phyloP scores from a whole-genome alignment of 1,140 invertebrate genomes.

The Aphelenchoides besseyi region DNA sequence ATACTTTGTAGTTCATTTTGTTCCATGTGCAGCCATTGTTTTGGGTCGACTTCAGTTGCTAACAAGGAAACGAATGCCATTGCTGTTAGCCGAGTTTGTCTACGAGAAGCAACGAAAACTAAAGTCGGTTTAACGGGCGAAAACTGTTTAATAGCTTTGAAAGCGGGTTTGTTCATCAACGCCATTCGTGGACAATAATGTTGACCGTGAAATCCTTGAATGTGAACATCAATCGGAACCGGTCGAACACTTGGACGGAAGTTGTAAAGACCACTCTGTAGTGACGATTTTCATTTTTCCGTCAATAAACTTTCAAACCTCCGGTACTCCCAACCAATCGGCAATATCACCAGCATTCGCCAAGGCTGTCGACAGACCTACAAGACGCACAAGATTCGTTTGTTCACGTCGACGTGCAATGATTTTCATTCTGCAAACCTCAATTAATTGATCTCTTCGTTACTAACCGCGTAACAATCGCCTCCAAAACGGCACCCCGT shows the following conservation, averaged over 20 bases:
- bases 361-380: conserved; percentile 92
- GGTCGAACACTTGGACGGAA: conserved; percentile 94
- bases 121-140: conserved; percentile 83
- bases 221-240: conserved; percentile 91
- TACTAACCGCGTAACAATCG: conserved; percentile 75
- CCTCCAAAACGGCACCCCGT: conserved; percentile 71
- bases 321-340: conserved; percentile 86
- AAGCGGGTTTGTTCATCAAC: conserved; percentile 98
- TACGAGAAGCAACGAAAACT: conserved; percentile 92
- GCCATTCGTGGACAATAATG: conserved; percentile 99
- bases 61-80: conserved; percentile 90
- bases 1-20: conserved; percentile 71
- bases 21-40: conserved; percentile 86
- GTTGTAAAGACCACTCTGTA: conserved; percentile 77
- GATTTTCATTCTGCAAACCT: conserved; percentile 68
- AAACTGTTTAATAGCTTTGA: conserved; percentile 82
- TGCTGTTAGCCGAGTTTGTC: conserved; percentile 93
- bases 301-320: conserved; percentile 64
- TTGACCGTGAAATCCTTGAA: conserved; percentile 85
- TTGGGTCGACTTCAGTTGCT: conserved; percentile 83
- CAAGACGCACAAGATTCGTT: conserved; percentile 76
- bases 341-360: conserved; percentile 94
- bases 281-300: conserved; percentile 7
- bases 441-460: background rate
- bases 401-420: conserved; percentile 63